Evolutionary conservation across 2,888 invertebrate species (phyloP).

Genomic region (Oscheius sp.): DNA sequence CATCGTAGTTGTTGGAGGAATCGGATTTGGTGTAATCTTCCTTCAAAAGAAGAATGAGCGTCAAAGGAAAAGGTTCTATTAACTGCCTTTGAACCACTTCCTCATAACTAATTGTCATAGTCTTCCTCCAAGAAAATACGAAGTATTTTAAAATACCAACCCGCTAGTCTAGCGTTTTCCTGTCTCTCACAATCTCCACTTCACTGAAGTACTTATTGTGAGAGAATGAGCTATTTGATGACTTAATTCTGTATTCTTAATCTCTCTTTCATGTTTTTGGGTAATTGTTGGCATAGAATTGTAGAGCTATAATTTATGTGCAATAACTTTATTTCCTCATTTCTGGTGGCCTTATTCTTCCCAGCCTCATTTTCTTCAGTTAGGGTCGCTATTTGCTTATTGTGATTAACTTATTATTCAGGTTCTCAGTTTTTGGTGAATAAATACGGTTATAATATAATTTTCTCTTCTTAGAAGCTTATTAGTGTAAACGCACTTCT

Average conservation of each 20-base stretch:
- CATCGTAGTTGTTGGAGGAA: slow-evolving; percentile 82
- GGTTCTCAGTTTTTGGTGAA: slow-evolving; percentile 22
- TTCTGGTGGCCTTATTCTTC: slow-evolving; percentile 13
- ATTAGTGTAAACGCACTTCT: not conserved
- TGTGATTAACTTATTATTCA: slow-evolving; percentile 19
- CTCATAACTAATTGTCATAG: slow-evolving; percentile 4
- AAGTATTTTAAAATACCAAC: not conserved
- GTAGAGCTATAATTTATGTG: not conserved
- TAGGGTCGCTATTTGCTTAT: not conserved
- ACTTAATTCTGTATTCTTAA: slow-evolving; percentile 20
- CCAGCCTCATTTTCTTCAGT: not conserved
- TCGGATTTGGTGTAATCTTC: slow-evolving; percentile 88
- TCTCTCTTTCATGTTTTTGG: slow-evolving; percentile 21
- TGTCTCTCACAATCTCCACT: slow-evolving; percentile 14
- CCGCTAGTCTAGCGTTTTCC: slow-evolving; percentile 16
- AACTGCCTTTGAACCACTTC: slow-evolving; percentile 3
- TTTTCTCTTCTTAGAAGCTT: not conserved
- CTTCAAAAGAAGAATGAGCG: slow-evolving; percentile 91
- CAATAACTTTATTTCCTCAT: slow-evolving; percentile 4
- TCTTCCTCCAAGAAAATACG: not conserved
- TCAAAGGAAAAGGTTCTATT: slow-evolving; percentile 86
- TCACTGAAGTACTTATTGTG: slow-evolving; percentile 14
- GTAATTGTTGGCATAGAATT: not conserved
- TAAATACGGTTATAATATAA: slow-evolving; percentile 14
- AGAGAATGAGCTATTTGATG: slow-evolving; percentile 26